phyloP scores from a whole-genome alignment of 2,888 invertebrate species.

The Bombylius discolor region DNA sequence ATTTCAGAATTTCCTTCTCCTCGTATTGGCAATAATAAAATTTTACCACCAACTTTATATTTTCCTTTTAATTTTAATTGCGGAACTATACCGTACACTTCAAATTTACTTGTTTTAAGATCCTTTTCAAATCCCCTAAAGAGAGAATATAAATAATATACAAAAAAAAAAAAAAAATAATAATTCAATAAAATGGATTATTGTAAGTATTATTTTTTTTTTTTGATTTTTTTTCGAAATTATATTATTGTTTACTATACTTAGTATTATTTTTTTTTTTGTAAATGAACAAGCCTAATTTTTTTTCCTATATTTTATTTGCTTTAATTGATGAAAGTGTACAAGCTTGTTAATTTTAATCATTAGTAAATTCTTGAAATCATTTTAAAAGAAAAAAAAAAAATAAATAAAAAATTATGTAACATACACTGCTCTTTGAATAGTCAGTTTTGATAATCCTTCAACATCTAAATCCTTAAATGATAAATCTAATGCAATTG shows the following conservation, averaged over 20 bases:
- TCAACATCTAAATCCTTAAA: constrained; percentile 6
- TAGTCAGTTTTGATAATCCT: constrained; percentile 3
- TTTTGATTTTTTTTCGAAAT: neutral
- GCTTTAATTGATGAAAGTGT: no score
- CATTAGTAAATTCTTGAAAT: no score
- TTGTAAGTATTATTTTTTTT: neutral
- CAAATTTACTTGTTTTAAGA: constrained; percentile 6
- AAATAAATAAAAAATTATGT: neutral
- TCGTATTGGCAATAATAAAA: constrained; percentile 25
- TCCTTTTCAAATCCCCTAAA: constrained; percentile 9
- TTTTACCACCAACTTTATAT: constrained; percentile 22
- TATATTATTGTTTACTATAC: neutral
- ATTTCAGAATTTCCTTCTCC: constrained; percentile 17
- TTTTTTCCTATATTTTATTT: no score
- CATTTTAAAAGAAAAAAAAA: no score
- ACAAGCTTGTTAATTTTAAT: no score
- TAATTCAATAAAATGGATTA: no score
- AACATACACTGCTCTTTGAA: constrained; percentile 27
- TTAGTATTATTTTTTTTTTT: no score
- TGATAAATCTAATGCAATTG: constrained; percentile 2
- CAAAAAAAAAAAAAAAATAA: neutral
- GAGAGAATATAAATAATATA: neutral
- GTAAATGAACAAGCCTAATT: no score
- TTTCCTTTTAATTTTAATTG: constrained; percentile 4
- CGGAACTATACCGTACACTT: constrained; percentile 1